Evolutionary conservation across 2,888 invertebrate species (phyloP).

Genomic region (Cephus sareptanus): DNA sequence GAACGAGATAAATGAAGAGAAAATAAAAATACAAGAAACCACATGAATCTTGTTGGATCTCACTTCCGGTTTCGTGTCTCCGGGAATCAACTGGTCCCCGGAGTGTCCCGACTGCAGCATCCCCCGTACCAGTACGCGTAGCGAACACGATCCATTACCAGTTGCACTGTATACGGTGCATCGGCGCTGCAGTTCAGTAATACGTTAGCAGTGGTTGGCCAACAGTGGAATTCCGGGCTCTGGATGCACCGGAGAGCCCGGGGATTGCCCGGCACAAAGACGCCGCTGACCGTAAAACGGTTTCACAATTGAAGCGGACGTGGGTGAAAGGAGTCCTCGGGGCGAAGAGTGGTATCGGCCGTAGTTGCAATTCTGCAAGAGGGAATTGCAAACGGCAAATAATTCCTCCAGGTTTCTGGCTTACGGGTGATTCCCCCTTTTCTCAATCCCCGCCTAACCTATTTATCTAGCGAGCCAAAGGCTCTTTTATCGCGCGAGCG

Average conservation of each 20-base stretch:
- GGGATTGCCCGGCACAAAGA: conserved; percentile 6
- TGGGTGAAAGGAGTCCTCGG: conserved; percentile 5
- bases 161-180: neutral
- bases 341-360: conserved; percentile 7
- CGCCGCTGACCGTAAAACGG: conserved; percentile 24
- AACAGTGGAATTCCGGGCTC: neutral
- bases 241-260: neutral
- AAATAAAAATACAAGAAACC: no score
- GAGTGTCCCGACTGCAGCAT: neutral
- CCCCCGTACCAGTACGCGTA: neutral
- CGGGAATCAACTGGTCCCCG: neutral
- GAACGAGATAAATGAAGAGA: neutral
- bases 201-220: neutral
- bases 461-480: no score
- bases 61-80: neutral
- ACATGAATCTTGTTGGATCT: neutral
- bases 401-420: conserved; percentile 26
- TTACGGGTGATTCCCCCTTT: neutral
- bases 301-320: conserved; percentile 39
- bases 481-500: neutral
- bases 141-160: neutral
- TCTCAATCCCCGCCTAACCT: no score
- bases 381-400: conserved; percentile 46
- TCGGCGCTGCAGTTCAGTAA: neutral
- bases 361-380: conserved; percentile 41